Percentiles rank a stretch among this genome's conserved stretches.
Conservation (phyloP, 2,113 vertebrate species). For the Oncorhynchus tshawytscha region DNA sequence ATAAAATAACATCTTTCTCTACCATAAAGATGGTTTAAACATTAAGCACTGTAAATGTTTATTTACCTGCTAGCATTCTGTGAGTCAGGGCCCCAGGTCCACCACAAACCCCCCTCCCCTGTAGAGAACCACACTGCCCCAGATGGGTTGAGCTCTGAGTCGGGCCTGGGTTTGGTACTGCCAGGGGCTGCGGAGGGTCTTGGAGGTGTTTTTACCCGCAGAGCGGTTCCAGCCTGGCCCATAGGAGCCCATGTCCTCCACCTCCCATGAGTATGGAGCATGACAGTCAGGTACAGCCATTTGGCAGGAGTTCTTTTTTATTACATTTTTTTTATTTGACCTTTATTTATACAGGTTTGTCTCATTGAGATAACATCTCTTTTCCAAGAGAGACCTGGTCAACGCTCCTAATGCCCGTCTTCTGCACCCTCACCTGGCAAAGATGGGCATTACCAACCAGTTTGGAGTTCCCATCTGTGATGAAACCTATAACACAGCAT, state of each 20-base stretch:
- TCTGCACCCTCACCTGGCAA: conserved; percentile 85
- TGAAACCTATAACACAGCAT: conserved; percentile 89
- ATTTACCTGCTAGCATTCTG: conserved; percentile 79
- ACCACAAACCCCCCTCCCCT: conserved; percentile 88
- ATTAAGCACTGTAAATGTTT: too few relatives aligned
- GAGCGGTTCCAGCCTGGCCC: conserved; percentile 78
- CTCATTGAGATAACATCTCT: too few relatives aligned
- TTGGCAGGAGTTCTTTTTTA: conserved; percentile 70
- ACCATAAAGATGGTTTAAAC: too few relatives aligned
- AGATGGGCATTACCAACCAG: conserved; percentile 86
- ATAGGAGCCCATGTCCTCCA: conserved; percentile 82
- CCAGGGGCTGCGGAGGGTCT: conserved; percentile 71
- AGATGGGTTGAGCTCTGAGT: conserved; percentile 74
- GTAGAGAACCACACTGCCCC: conserved; percentile 83
- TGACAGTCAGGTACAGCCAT: conserved; percentile 68
- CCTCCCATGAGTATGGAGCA: conserved; percentile 79
- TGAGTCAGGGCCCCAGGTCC: conserved; percentile 79
- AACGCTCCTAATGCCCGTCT: too few relatives aligned
- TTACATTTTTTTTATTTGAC: too few relatives aligned
- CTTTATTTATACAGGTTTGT: too few relatives aligned
- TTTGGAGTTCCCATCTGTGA: conserved; percentile 94
- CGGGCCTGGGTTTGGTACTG: conserved; percentile 81
- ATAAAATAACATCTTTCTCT: too few relatives aligned
- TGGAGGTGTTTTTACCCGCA: conserved; percentile 46
- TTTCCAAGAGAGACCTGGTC: too few relatives aligned